Percentiles rank a stretch among this genome's conserved stretches.
Conservation (phyloP, 1,140 invertebrate species). For the Anagrus nilaparvatae region DNA sequence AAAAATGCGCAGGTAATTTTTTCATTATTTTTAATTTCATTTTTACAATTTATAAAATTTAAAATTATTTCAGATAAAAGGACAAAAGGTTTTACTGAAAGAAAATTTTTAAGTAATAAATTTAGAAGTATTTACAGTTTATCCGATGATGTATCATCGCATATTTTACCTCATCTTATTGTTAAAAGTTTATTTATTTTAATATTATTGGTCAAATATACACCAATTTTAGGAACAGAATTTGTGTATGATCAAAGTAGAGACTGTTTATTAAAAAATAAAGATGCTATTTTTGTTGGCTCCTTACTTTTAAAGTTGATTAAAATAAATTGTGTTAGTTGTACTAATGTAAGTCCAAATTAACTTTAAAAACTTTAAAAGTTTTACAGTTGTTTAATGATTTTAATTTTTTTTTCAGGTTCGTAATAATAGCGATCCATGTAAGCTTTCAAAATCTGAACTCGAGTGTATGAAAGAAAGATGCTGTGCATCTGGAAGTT, state of each 20-base stretch:
- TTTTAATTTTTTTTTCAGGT: conserved; percentile 1
- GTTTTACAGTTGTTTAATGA: not conserved
- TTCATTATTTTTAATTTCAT: not conserved
- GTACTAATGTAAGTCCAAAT: not conserved
- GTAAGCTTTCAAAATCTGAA: not conserved
- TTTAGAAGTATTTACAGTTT: conserved; percentile 56
- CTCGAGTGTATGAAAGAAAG: not conserved
- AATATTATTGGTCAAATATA: conserved; percentile 51
- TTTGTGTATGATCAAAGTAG: conserved; percentile 14
- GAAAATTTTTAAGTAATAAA: conserved; percentile 41
- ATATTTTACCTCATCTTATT: conserved; percentile 51
- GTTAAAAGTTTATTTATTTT: conserved; percentile 61
- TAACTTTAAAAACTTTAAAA: not conserved
- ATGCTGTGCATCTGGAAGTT: not conserved
- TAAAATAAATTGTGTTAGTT: not conserved
- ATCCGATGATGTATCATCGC: conserved; percentile 49
- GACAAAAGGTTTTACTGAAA: conserved; percentile 31
- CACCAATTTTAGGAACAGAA: conserved; percentile 43
- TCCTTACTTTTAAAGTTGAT: conserved; percentile 36
- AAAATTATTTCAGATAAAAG: conserved; percentile 22
- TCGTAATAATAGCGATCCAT: not conserved
- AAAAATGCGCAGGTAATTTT: conserved; percentile 26
- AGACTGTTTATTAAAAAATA: conserved; percentile 15
- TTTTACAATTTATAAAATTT: not conserved
- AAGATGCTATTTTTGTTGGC: conserved; percentile 34